Percentiles rank a stretch among this genome's conserved stretches.
phyloP scores from a whole-genome alignment of 2,797 vertebrate genomes.

The Thunnus albacares region DNA sequence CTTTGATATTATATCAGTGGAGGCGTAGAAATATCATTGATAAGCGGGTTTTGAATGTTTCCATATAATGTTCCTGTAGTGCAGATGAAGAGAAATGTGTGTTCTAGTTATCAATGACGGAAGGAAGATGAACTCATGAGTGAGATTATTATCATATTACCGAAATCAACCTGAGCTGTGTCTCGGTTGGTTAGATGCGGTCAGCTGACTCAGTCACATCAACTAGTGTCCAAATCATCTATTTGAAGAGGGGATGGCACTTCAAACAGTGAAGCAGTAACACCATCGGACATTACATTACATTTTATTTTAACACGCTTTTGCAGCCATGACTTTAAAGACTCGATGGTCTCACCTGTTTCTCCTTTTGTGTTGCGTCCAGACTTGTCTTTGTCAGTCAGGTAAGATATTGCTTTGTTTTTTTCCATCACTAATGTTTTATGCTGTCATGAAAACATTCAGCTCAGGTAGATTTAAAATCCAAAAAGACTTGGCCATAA shows the following conservation, averaged over 20 bases:
- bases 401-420: too few relatives aligned
- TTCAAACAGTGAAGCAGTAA: background rate
- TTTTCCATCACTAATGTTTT: background rate
- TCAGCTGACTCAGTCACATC: constrained; percentile 58
- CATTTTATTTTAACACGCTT: accelerated
- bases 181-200: background rate
- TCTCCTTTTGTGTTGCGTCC: constrained; percentile 23
- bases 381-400: too few relatives aligned
- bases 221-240: constrained; percentile 27
- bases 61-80: background rate
- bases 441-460: background rate
- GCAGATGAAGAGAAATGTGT: too few relatives aligned
- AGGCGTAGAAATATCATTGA: too few relatives aligned
- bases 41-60: too few relatives aligned
- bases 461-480: accelerated
- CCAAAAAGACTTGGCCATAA: too few relatives aligned
- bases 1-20: too few relatives aligned
- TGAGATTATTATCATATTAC: too few relatives aligned
- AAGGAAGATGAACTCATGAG: too few relatives aligned
- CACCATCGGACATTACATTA: background rate
- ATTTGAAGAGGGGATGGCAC: too few relatives aligned
- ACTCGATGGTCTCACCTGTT: background rate
- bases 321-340: constrained; percentile 34
- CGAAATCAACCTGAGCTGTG: background rate
- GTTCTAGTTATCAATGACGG: too few relatives aligned